Percentiles rank a stretch among this genome's conserved stretches.
Conservation (phyloP, 2,888 invertebrate species). For the Eurytoma californica region DNA sequence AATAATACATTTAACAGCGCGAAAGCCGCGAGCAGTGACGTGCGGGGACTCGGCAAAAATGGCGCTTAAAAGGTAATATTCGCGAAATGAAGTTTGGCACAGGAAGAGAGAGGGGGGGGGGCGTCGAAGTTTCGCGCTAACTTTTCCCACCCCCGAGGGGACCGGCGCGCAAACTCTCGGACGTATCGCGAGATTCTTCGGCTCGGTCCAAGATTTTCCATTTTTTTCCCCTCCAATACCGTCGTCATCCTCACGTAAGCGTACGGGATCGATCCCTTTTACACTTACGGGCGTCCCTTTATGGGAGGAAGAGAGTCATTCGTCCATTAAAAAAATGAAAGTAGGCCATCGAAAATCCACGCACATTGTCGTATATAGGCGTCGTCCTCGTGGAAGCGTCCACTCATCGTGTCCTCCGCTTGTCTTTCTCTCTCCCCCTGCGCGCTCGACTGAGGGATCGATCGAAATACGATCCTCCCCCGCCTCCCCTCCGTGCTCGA, state of each 20-base stretch:
- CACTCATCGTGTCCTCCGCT: conserved; percentile 40
- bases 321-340: conserved; percentile 56
- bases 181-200: conserved; percentile 5
- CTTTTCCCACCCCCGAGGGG: conserved; percentile 24
- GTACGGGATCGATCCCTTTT: conserved; percentile 10
- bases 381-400: conserved; percentile 26
- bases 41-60: conserved; percentile 49
- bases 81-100: conserved; percentile 54
- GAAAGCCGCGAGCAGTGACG: conserved; percentile 32
- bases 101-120: conserved; percentile 1
- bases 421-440: conserved; percentile 7
- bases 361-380: conserved; percentile 11
- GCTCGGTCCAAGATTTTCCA: conserved; percentile 1
- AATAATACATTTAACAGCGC: conserved; percentile 42
- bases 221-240: conserved; percentile 25
- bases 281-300: conserved; percentile 15
- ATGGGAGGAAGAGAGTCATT: conserved; percentile 28
- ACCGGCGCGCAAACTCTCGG: conserved; percentile 11
- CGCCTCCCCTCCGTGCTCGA: conserved; percentile 2
- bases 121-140: conserved; percentile 44
- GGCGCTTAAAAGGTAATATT: conserved; percentile 54
- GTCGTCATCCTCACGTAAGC: neutral
- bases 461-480: conserved; percentile 51
- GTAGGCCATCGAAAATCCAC: conserved; percentile 49
- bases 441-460: conserved; percentile 31